A percentile compares a stretch with the other conserved stretches of the same genome.
phyloP scores from a whole-genome alignment of 2,888 invertebrate genomes.

The Lasioglossum pauxillum region DNA sequence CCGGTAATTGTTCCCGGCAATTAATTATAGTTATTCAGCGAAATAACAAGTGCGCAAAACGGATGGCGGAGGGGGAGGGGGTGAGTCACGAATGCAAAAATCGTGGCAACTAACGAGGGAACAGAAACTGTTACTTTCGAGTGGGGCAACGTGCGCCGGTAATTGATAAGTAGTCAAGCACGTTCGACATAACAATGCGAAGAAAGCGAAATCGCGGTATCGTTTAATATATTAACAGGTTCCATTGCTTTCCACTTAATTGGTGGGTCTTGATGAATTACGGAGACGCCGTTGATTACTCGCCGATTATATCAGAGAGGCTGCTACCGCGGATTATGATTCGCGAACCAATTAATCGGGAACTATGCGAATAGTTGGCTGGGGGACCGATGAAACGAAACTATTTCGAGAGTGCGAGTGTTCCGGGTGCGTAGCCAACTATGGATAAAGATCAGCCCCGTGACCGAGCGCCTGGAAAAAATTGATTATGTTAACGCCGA shows the following conservation, averaged over 20 bases:
- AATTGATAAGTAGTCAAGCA: slow-evolving; percentile 34
- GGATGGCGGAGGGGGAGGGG: neutral
- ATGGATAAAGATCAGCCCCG: slow-evolving; percentile 1
- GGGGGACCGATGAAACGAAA: slow-evolving; percentile 16
- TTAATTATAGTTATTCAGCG: slow-evolving; percentile 5
- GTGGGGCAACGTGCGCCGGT: neutral
- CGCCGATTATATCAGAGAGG: slow-evolving; percentile 19
- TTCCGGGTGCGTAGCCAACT: slow-evolving; percentile 32
- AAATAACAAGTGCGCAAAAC: neutral
- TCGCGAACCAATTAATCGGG: neutral
- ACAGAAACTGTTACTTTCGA: neutral
- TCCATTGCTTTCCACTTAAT: slow-evolving; percentile 16
- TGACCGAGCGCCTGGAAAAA: neutral
- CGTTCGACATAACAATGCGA: slow-evolving; percentile 16
- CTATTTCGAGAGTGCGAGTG: slow-evolving; percentile 34
- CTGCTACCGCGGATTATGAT: neutral
- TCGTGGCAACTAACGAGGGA: neutral
- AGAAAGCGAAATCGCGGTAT: slow-evolving; percentile 1
- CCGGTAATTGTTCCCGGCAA: neutral
- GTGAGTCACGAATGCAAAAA: neutral
- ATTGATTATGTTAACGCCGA: neutral
- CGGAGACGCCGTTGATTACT: slow-evolving; percentile 17
- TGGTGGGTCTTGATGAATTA: neutral
- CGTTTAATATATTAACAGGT: slow-evolving; percentile 22
- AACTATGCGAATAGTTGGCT: slow-evolving; percentile 15